Conservation (phyloP, 2,888 invertebrate genomes). For the Heliconius cydno region DNA sequence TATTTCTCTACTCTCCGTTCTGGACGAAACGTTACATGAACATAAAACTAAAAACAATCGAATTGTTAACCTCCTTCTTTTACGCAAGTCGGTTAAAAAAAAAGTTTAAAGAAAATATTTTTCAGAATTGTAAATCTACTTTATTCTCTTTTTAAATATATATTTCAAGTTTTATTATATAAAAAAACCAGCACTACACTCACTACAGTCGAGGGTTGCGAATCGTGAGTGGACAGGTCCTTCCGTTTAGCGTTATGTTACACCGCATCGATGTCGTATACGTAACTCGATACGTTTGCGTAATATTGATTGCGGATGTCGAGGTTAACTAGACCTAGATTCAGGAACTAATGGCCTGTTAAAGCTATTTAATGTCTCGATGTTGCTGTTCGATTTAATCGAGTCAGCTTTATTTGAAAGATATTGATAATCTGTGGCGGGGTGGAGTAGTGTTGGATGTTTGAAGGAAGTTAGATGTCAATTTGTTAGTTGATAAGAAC, state of each 20-base stretch:
- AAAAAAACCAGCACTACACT: background rate
- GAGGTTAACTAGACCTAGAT: slow-evolving; percentile 50
- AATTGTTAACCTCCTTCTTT: too few relatives aligned
- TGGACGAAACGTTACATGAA: too few relatives aligned
- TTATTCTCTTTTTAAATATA: background rate
- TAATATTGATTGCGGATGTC: slow-evolving; percentile 54
- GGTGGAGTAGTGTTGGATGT: background rate
- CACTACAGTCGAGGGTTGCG: slow-evolving; percentile 36
- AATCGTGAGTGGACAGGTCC: slow-evolving; percentile 49
- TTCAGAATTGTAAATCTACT: too few relatives aligned
- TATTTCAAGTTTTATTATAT: background rate
- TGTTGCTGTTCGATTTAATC: slow-evolving; percentile 24
- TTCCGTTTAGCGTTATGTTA: slow-evolving; percentile 74
- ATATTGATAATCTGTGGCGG: background rate
- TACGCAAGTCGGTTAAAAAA: too few relatives aligned
- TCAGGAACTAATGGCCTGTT: slow-evolving; percentile 43
- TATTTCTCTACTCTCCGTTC: too few relatives aligned
- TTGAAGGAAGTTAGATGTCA: background rate
- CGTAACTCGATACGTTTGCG: slow-evolving; percentile 61
- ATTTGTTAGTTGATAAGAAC: background rate
- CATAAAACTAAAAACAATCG: too few relatives aligned
- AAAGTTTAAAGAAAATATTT: too few relatives aligned
- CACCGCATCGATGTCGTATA: slow-evolving; percentile 65
- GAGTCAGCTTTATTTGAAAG: slow-evolving; percentile 9
- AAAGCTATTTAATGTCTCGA: slow-evolving; percentile 28